These are phyloP conservation scores for Trachythela sp. DNA, from an alignment of 64 coral and sea anemone genomes.

Conservation along the genomic window DNA sequence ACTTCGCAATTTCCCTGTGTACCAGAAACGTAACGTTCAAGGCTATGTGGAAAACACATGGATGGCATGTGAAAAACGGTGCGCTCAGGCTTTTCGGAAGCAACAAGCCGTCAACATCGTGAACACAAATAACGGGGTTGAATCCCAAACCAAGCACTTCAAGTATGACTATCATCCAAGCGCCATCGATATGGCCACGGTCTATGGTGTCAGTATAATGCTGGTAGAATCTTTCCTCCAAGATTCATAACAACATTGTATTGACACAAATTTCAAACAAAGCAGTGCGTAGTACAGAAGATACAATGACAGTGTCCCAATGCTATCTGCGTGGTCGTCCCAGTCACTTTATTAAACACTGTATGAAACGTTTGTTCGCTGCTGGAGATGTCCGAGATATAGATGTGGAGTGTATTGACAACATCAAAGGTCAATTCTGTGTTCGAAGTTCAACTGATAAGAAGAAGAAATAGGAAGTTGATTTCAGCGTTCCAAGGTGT, in stretches of 20 bases:
- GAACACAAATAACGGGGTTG: background rate
- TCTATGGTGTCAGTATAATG: background rate
- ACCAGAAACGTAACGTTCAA: background rate
- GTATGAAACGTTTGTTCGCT: slow-evolving; percentile 25
- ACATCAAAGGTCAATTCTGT: background rate
- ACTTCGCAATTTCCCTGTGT: slow-evolving; percentile 5
- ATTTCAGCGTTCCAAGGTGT: slow-evolving; percentile 48
- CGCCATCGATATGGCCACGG: background rate
- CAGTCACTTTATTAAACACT: slow-evolving; percentile 43
- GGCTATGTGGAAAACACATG: background rate
- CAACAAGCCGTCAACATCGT: background rate
- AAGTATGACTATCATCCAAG: background rate
- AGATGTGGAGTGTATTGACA: slow-evolving; percentile 25
- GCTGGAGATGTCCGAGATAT: background rate
- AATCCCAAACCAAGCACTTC: background rate
- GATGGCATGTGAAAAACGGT: background rate
- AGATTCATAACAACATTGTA: background rate
- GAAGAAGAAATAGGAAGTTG: slow-evolving; percentile 12
- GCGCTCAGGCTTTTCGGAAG: background rate
- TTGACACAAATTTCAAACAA: slow-evolving; percentile 16
- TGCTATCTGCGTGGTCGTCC: slow-evolving; percentile 23
- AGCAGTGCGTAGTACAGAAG: slow-evolving; percentile 17
- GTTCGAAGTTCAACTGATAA: slow-evolving; percentile 8
- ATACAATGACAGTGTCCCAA: background rate
- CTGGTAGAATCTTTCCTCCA: background rate